Evolutionary conservation across 2,888 invertebrate genomes (phyloP), one percentile per base, ranked within the genome.

Genomic region (Nomada goodeniana): DNA sequence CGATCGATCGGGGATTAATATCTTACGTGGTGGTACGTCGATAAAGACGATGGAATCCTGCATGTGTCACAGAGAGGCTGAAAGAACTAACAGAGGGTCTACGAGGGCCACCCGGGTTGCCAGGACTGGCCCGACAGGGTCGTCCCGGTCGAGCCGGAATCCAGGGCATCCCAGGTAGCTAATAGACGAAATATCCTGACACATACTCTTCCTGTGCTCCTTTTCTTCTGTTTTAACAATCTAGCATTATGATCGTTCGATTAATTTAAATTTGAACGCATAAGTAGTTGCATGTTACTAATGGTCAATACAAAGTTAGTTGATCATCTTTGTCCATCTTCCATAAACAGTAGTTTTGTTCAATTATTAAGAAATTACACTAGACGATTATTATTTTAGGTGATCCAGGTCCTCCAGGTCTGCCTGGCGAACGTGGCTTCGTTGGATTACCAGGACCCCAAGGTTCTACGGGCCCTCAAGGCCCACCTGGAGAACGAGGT

Each of bases 31-130:
- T 72, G 72, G 77, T 86, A 75, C 78, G 13, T 52, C 71, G 72
- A 83, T 88, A 88, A 89, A 89, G 59, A 86, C 81, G 83, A 88
- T 86, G 85, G 81, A 86, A 86, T 86, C 86, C 83, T 89, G 91
- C 91, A 91, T 91, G 90, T 91, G 93, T 89, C 93, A 93, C 93
- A 95, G 96, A 95, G 92, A 94, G 94, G 91, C 92, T 95, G 93
- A 95, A 95, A 91, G 95, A 95, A 93, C 93, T 96, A 93, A 90
- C 89, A 90, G 93, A 94, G 87, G 95, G 95, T 88, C 94, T 96
- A 59, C 94, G 95, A 89, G 98, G 97, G 20, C 96, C 96, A 82
- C 96, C 96, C 55, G 97, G 97, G 0, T 95, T 95, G 82, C 95
- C 95, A 85, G 96, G 96, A 82, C 90, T 93, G 89, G 94, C 94